Conservation (phyloP, 1,140 invertebrate genomes). For the Lanistes nyassanus region DNA sequence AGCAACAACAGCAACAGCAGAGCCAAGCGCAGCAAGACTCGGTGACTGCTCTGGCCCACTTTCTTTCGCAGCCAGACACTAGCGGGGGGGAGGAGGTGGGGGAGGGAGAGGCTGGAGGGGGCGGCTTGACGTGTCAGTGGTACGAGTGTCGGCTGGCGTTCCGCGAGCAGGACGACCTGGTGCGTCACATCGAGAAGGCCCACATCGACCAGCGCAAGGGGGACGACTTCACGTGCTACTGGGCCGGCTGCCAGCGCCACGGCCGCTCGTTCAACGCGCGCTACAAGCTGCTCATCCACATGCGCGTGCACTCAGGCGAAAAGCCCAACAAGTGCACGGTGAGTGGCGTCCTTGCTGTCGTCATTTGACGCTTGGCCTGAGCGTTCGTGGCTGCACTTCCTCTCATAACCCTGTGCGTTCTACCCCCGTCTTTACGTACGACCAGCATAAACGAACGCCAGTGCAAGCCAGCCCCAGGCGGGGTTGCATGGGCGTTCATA, state of each 20-base stretch:
- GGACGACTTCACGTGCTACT: constrained; percentile 90
- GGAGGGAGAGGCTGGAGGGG: constrained; percentile 56
- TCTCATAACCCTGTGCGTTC: no score
- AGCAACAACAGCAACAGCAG: constrained; percentile 36
- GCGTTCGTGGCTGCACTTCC: no score
- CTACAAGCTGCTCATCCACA: constrained; percentile 96
- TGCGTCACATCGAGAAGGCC: constrained; percentile 88
- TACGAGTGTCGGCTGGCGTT: constrained; percentile 84
- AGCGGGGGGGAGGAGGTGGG: constrained; percentile 33
- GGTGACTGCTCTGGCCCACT: constrained; percentile 37
- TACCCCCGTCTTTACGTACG: no score
- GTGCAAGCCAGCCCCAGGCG: no score
- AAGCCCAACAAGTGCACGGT: constrained; percentile 97
- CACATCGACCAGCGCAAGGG: constrained; percentile 90
- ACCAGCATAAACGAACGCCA: no score
- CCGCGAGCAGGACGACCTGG: constrained; percentile 80
- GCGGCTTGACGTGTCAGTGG: constrained; percentile 78
- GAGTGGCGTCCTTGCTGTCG: constrained; percentile 65
- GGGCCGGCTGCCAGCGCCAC: constrained; percentile 86
- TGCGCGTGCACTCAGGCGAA: constrained; percentile 94
- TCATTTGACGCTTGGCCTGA: neutral
- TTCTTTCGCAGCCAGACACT: neutral
- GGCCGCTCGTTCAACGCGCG: constrained; percentile 93
- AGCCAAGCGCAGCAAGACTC: constrained; percentile 37
- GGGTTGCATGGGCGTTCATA: no score